Percentiles rank a stretch among this genome's conserved stretches.
These are phyloP conservation scores for Chascanopsetta lugubris DNA, from an alignment of 2,113 vertebrate genomes.

Conservation along the genomic window DNA sequence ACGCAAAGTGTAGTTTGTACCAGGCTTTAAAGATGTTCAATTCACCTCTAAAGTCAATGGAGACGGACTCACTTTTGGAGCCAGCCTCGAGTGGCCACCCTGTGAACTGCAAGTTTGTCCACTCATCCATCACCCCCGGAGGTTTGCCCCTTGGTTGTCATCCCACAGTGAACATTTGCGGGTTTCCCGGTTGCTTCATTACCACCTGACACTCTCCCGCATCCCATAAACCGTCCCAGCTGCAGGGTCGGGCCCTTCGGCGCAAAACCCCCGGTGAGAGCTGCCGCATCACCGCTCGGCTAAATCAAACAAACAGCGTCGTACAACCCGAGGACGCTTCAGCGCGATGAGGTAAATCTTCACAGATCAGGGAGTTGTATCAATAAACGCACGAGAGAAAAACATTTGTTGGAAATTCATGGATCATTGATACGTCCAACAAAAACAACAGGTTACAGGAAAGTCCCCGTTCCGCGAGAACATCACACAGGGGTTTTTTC, in stretches of 20 bases:
- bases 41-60: no score
- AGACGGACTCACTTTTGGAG: no score
- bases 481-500: slow-evolving; percentile 27
- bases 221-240: slow-evolving; percentile 38
- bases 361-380: not conserved
- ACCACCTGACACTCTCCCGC: slow-evolving; percentile 45
- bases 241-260: slow-evolving; percentile 31
- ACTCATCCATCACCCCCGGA: no score
- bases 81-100: no score
- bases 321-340: slow-evolving; percentile 2
- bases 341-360: not conserved
- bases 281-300: slow-evolving; percentile 4
- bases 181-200: slow-evolving; percentile 48
- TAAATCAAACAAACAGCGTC: slow-evolving; percentile 30
- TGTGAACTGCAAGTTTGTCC: no score
- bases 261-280: slow-evolving; percentile 51
- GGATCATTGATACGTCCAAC: slow-evolving; percentile 22
- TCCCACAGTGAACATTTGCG: no score
- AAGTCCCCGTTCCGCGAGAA: slow-evolving; percentile 43
- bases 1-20: no score
- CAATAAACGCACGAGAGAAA: not conserved
- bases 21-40: no score
- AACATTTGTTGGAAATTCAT: slow-evolving; percentile 5
- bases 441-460: slow-evolving; percentile 49
- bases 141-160: no score